Evolutionary conservation across 1,140 invertebrate genomes (phyloP).

Genomic region (Trichomalopsis sarcophagae): DNA sequence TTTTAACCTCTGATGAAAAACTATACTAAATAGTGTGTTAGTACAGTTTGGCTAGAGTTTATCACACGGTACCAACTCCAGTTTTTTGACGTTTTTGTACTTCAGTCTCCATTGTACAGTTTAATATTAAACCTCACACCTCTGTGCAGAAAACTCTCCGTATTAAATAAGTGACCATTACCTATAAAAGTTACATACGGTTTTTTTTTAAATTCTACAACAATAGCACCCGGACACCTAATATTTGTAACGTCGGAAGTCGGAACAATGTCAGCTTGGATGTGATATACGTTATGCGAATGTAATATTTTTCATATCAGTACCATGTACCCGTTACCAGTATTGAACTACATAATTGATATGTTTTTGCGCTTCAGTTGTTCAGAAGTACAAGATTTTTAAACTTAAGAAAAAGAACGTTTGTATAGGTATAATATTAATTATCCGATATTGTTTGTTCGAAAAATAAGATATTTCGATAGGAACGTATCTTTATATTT

Average conservation of each 20-base stretch:
- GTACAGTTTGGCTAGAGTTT: conserved; percentile 37
- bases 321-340: neutral
- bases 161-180: neutral
- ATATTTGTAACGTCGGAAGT: neutral
- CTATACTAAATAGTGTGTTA: conserved; percentile 3
- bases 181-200: neutral
- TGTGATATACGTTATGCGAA: conserved; percentile 8
- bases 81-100: conserved; percentile 22
- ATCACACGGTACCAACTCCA: conserved; percentile 22
- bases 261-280: neutral
- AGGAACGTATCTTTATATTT: conserved; percentile 5
- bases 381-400: neutral
- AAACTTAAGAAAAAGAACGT: neutral
- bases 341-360: conserved; percentile 18
- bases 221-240: neutral
- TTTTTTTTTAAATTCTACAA: neutral
- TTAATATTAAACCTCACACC: conserved; percentile 9
- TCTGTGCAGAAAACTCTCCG: neutral
- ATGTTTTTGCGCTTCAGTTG: neutral
- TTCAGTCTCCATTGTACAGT: conserved; percentile 33
- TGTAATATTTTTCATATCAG: neutral
- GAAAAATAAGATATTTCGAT: conserved; percentile 1
- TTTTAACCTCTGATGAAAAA: conserved; percentile 5
- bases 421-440: neutral
- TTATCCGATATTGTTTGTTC: neutral